Conservation (phyloP, 2,888 invertebrate species). For the Pocota personata region DNA sequence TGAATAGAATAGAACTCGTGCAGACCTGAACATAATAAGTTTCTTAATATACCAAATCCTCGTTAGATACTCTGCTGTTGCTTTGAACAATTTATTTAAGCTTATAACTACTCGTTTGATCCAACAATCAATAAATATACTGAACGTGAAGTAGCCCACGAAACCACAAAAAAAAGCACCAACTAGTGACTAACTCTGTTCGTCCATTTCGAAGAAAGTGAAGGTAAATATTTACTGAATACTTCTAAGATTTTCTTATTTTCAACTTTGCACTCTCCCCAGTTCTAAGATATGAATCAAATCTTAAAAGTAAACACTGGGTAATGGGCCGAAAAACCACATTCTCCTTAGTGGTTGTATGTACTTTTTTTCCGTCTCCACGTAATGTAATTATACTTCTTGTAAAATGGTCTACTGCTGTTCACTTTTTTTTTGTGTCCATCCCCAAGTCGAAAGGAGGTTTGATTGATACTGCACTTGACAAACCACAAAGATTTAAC, state of each 20-base stretch:
- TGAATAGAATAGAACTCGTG: no score
- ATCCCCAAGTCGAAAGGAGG: constrained; percentile 1
- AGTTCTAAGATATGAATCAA: constrained; percentile 45
- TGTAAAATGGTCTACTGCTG: constrained; percentile 19
- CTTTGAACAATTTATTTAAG: no score
- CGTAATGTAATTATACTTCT: constrained; percentile 40
- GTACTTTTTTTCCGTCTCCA: neutral
- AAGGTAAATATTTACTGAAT: constrained; percentile 41
- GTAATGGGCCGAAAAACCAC: constrained; percentile 63
- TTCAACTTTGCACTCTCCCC: constrained; percentile 22
- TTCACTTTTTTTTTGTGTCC: constrained; percentile 24
- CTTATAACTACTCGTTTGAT: no score
- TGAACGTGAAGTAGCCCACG: neutral
- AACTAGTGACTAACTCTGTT: neutral
- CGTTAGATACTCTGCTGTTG: no score
- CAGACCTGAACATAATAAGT: no score
- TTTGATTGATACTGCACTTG: constrained; percentile 73
- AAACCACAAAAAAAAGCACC: neutral
- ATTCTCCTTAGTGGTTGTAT: constrained; percentile 16
- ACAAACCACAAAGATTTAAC: constrained; percentile 62
- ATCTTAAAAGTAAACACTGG: constrained; percentile 56
- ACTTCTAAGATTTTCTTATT: constrained; percentile 19
- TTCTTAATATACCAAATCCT: no score
- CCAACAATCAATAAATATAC: neutral
- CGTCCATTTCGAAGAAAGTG: neutral